Percentiles rank a stretch among this genome's conserved stretches.
These are phyloP conservation scores for Aphidoletes aphidimyza DNA, from an alignment of 2,888 invertebrate species.

Conservation along the genomic window DNA sequence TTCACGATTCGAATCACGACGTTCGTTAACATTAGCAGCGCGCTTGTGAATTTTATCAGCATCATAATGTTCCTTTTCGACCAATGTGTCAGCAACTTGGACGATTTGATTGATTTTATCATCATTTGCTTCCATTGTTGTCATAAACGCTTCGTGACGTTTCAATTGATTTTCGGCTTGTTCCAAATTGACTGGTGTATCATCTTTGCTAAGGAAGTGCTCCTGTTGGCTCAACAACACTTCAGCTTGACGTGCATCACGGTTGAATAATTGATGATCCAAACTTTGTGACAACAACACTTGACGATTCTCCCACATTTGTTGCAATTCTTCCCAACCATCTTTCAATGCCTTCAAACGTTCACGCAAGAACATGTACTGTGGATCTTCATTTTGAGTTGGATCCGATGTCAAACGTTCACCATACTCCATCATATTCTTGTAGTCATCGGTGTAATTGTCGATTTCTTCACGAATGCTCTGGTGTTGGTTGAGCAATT, in stretches of 20 bases:
- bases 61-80: slow-evolving; percentile 94
- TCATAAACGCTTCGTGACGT: slow-evolving; percentile 97
- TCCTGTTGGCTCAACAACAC: slow-evolving; percentile 98
- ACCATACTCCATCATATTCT: slow-evolving; percentile 99
- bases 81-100: slow-evolving; percentile 90
- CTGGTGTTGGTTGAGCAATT: slow-evolving; percentile 95
- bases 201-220: slow-evolving; percentile 95
- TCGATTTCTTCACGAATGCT: slow-evolving; percentile 99
- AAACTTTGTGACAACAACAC: slow-evolving; percentile 93
- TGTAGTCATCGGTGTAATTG: slow-evolving; percentile 97
- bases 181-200: slow-evolving; percentile 93
- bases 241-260: slow-evolving; percentile 97
- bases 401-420: slow-evolving; percentile 91
- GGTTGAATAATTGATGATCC: slow-evolving; percentile 93
- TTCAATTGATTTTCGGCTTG: slow-evolving; percentile 98
- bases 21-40: slow-evolving; percentile 91
- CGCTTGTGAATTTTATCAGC: slow-evolving; percentile 96
- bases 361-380: slow-evolving; percentile 99
- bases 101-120: slow-evolving; percentile 98
- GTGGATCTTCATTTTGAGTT: slow-evolving; percentile 92
- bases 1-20: slow-evolving; percentile 89
- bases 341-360: slow-evolving; percentile 97
- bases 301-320: slow-evolving; percentile 99
- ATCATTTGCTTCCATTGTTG: slow-evolving; percentile 99
- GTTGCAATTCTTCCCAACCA: slow-evolving; percentile 98